Base-by-base conservation (phyloP, 2,888 invertebrate genomes). In the Drosophila prolongata region DNA sequence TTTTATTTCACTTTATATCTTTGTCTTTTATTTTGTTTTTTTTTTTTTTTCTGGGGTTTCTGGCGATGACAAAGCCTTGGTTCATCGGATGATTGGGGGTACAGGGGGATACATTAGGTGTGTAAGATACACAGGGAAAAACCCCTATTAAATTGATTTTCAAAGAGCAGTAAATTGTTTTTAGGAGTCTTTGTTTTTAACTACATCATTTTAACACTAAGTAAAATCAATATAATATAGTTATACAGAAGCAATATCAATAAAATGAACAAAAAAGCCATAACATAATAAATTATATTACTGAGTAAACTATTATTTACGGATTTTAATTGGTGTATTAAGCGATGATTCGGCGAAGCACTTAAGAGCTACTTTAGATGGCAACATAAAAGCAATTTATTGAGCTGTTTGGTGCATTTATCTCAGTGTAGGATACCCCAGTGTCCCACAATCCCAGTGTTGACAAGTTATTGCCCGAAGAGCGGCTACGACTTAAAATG, bases 391-490 rank as follows among this genome's bases (percentile, higher is more conserved):
- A 8, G 1, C n/a, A 3, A 9, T n/a, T 27, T n/a, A 0, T 10
- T n/a, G 1, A 1, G 1, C 4, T n/a, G 1, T n/a, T n/a, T 30
- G 1, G 1, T 1, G 8, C 1, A 9, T 34, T 55, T 53, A 13
- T 53, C 40, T 34, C 16, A 8, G 61, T 58, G 58, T 2, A 34
- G n/a, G 11, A 27, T 38, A 59, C 42, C 44, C 35, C 53, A 53
- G 65, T 76, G 78, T 76, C 81, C 78, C 78, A 64, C 64, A 62
- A 77, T 76, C 76, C 70, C 78, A 73, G 90, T 90, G 90, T 90
- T 90, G 90, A 90, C 90, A 90, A 87, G 88, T 88, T 89, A 89
- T 88, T 86, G 86, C 78, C 88, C 74, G 57, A 66, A 61, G 69
- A 73, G 57, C 67, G 84, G 54, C 80, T 77, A 77, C 76, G 78